A percentile compares a stretch with the other conserved stretches of the same genome.
phyloP scores from a whole-genome alignment of 2,113 vertebrate genomes.

The Probosciger aterrimus region DNA sequence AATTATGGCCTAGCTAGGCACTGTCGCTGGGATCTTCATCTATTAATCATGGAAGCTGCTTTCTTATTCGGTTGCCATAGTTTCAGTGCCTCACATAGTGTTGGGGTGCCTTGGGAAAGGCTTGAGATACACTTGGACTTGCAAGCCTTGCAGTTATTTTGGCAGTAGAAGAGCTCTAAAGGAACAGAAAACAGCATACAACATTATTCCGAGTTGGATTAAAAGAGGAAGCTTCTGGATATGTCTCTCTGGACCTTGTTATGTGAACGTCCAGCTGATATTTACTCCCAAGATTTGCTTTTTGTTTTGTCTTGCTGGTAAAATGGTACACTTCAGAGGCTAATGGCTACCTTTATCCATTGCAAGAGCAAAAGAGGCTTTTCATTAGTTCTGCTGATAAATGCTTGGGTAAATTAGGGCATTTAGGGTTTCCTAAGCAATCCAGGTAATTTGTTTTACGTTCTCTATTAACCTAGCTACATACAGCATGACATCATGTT shows the following conservation, averaged over 20 bases:
- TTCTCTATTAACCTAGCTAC: not conserved
- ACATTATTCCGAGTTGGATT: constrained; percentile 67
- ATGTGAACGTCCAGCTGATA: constrained; percentile 70
- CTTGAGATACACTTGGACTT: constrained; percentile 75
- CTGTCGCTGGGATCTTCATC: constrained; percentile 92
- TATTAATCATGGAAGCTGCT: constrained; percentile 99
- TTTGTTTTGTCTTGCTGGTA: constrained; percentile 44
- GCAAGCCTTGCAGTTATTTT: constrained; percentile 78
- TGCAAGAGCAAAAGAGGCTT: not conserved
- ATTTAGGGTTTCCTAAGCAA: constrained; percentile 31
- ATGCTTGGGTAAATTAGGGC: constrained; percentile 45
- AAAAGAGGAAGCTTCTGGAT: constrained; percentile 70
- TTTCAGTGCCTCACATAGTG: constrained; percentile 93
- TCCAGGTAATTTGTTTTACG: constrained; percentile 44
- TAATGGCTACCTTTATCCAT: constrained; percentile 60
- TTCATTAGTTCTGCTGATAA: constrained; percentile 48
- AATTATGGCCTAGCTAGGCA: constrained; percentile 82
- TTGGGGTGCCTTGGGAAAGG: constrained; percentile 90
- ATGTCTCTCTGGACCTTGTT: constrained; percentile 78
- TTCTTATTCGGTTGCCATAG: constrained; percentile 99
- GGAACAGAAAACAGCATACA: constrained; percentile 60
- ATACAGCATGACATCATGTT: not conserved
- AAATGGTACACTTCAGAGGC: constrained; percentile 45
- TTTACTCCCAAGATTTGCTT: constrained; percentile 62
- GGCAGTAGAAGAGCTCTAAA: constrained; percentile 61